Base-by-base conservation (phyloP, 2,113 vertebrate species). In the Myiopsitta monachus region DNA sequence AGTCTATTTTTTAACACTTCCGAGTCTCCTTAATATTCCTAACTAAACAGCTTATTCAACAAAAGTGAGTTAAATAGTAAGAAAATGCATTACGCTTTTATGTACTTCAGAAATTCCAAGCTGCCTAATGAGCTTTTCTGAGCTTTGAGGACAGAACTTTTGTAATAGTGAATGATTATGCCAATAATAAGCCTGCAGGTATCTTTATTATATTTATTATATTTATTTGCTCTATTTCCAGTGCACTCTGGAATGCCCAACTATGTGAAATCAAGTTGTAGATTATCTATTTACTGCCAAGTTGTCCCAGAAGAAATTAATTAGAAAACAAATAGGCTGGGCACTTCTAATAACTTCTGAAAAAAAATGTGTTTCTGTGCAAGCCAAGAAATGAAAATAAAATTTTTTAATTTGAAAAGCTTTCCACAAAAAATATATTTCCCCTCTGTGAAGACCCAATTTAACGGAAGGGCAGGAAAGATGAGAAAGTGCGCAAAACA, bases 191-290 rank as follows among this genome's bases (percentile, higher is more conserved):
- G 86, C 95, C 96, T 96, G 36, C 63, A 94, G 91, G 93, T 72
- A 91, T 81, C 66, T 97, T 92, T 89, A 51, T 88, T 93, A 79
- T 59, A 93, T n/a, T n/a, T n/a, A n/a, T n/a, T n/a, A n/a, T n/a
- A n/a, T 97, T 97, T 88, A 97, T 97, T 98, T 98, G 33, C 55
- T 93, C 39, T 98, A 94, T 96, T 96, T 82, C 89, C 91, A 93
- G 66, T 89, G 90, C 84, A 89, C 91, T 55, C 80, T 97, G 80
- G 75, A 61, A 91, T 97, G 91, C 39, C 91, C 97, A 97, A 87
- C 90, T 96, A 92, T 97, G 94, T 97, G 95, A 97, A 97, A 98
- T 94, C 95, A 98, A 98, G 97, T 97, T 82, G 92, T 94, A 95
- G 96, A 97, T 98, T 98, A 98, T 98, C 97, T 97, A 95, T 98